Evolutionary conservation across 1,140 invertebrate species (phyloP).

Genomic region (Lethrus apterus): DNA sequence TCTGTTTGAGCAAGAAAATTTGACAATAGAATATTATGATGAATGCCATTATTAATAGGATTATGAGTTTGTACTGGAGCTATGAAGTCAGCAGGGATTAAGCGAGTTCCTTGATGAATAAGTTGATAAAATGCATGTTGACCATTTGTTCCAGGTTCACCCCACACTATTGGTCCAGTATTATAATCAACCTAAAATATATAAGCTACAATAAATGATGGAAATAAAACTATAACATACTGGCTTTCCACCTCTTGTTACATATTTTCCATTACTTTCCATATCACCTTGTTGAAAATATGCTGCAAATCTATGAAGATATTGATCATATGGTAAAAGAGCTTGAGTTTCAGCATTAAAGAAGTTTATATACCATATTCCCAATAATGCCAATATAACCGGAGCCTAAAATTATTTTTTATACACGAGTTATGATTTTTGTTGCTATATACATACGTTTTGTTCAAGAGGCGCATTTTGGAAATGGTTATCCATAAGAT

Average conservation of each 20-base stretch:
- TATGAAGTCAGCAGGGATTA: conserved; percentile 97
- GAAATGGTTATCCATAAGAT: conserved; percentile 95
- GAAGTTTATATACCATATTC: conserved; percentile 96
- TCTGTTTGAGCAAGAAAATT: conserved; percentile 99
- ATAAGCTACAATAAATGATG: not conserved
- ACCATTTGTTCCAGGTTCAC: conserved; percentile 99
- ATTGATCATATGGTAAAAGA: conserved; percentile 96
- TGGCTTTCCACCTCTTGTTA: conserved; percentile 65
- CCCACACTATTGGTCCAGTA: conserved; percentile 65
- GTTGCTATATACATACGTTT: conserved; percentile 67
- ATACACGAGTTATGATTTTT: conserved; percentile 7
- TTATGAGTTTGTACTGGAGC: conserved; percentile 90
- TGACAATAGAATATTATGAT: conserved; percentile 85
- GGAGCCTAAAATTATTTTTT: conserved; percentile 63
- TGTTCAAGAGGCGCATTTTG: conserved; percentile 76
- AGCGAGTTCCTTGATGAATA: conserved; percentile 82
- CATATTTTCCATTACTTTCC: conserved; percentile 99
- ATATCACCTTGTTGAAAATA: conserved; percentile 99
- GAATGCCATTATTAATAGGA: conserved; percentile 68
- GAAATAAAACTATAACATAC: too few species aligned
- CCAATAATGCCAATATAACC: conserved; percentile 87
- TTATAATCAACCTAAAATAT: conserved; percentile 41
- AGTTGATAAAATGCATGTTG: conserved; percentile 98
- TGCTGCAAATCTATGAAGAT: conserved; percentile 95
- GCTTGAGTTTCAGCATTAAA: conserved; percentile 93